Percentiles rank a stretch among this genome's conserved stretches.
phyloP scores from a whole-genome alignment of 2,888 invertebrate species.

The Fragum sueziense region DNA sequence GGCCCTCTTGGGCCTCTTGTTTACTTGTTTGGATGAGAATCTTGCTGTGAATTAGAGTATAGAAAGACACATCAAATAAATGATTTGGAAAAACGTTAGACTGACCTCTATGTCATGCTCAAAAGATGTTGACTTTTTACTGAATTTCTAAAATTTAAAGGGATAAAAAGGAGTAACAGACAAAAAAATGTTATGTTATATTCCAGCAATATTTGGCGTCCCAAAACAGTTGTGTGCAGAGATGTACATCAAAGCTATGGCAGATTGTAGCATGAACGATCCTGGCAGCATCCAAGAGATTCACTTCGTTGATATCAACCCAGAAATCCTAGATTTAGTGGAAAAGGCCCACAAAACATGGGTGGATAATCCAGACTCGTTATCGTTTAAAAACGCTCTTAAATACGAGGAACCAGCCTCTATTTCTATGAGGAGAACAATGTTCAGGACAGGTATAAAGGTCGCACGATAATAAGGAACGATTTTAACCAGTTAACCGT shows the following conservation, averaged over 20 bases:
- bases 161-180: no score
- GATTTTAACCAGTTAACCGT: no score
- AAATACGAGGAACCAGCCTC: not conserved
- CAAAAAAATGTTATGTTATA: no score
- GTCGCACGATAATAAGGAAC: no score
- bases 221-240: conserved; percentile 55
- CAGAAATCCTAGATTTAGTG: conserved; percentile 40
- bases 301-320: conserved; percentile 53
- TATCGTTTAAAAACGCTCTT: conserved; percentile 14
- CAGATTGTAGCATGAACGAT: conserved; percentile 26
- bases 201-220: conserved; percentile 56
- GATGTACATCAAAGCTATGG: conserved; percentile 54
- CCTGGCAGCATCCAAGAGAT: conserved; percentile 36
- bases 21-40: no score
- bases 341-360: conserved; percentile 35
- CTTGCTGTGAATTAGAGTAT: no score
- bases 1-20: no score
- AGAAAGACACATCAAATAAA: no score
- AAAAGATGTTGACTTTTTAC: no score
- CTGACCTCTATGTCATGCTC: no score
- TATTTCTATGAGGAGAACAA: not conserved
- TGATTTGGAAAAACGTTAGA: no score
- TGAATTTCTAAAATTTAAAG: no score
- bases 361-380: not conserved
- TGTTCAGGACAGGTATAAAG: not conserved